A percentile compares a stretch with the other conserved stretches of the same genome.
phyloP scores from a whole-genome alignment of 2,113 vertebrate genomes.

The Bubalus kerabau region DNA sequence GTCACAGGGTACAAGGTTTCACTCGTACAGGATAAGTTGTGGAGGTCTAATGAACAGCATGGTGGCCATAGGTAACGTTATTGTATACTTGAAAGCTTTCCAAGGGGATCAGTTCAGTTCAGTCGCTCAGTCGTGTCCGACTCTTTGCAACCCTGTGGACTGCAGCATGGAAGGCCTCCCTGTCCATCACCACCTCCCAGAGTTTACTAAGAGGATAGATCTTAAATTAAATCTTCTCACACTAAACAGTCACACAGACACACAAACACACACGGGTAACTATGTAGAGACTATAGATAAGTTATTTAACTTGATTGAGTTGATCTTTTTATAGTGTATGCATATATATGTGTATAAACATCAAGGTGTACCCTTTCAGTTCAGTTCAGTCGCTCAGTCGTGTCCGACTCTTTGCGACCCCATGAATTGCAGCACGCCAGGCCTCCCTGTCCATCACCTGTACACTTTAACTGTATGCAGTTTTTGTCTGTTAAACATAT shows the following conservation, averaged over 20 bases:
- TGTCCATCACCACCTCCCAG: neutral
- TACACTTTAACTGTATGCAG: neutral
- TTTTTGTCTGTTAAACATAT: neutral
- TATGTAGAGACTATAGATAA: neutral
- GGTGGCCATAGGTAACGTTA: neutral
- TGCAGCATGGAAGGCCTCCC: neutral
- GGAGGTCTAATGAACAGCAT: neutral
- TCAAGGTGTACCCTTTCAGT: neutral
- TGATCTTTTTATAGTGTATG: neutral
- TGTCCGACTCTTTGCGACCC: too few species aligned
- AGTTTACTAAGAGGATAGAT: neutral
- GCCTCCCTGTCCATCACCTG: too few species aligned
- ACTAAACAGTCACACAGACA: neutral
- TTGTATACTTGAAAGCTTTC: neutral
- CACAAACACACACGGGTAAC: neutral
- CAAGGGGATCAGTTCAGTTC: neutral
- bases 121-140: rapidly evolving
- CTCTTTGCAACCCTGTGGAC: neutral
- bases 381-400: too few species aligned
- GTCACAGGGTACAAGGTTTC: neutral
- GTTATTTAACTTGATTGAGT: neutral
- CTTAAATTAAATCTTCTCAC: neutral
- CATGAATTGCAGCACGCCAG: too few species aligned
- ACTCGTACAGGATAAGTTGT: neutral
- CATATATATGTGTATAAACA: neutral